phyloP scores from a whole-genome alignment of 2,888 invertebrate genomes.

The Meloe dianella region DNA sequence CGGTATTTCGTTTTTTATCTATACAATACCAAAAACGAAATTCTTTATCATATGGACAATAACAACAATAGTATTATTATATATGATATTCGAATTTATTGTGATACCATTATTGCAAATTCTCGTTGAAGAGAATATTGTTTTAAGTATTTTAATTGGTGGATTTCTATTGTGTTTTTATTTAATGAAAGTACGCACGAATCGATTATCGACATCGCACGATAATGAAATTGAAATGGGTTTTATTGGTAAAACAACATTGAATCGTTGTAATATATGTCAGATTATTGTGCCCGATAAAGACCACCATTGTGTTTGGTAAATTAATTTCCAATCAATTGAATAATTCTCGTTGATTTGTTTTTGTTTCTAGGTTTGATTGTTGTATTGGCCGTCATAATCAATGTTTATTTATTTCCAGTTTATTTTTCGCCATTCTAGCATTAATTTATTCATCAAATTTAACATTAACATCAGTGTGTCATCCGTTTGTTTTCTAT shows the following conservation, averaged over 20 bases:
- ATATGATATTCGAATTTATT: constrained; percentile 72
- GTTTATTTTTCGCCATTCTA: constrained; percentile 69
- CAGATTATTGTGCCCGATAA: constrained; percentile 79
- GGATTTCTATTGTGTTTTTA: constrained; percentile 60
- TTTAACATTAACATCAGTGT: constrained; percentile 84
- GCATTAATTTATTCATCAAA: constrained; percentile 78
- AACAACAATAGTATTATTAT: constrained; percentile 70
- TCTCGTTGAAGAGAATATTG: constrained; percentile 68
- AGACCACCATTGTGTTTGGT: constrained; percentile 84
- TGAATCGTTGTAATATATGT: constrained; percentile 83
- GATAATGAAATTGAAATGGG: constrained; percentile 55
- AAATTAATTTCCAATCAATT: constrained; percentile 49
- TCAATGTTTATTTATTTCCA: constrained; percentile 74
- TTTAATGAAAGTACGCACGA: constrained; percentile 48
- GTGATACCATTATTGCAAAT: constrained; percentile 78
- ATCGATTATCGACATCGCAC: constrained; percentile 44
- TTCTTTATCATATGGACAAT: constrained; percentile 80
- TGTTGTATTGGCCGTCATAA: constrained; percentile 85
- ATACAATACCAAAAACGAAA: constrained; percentile 62
- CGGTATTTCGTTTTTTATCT: constrained; percentile 50
- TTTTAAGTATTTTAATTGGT: constrained; percentile 62
- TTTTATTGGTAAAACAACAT: constrained; percentile 68
- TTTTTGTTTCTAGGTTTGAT: constrained; percentile 69
- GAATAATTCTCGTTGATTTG: too few species aligned
- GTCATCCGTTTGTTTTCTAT: constrained; percentile 76